Percentiles rank a stretch among this genome's conserved stretches.
These are phyloP conservation scores for Cerceris ruficornis DNA, from an alignment of 2,888 invertebrate species.

Conservation along the genomic window DNA sequence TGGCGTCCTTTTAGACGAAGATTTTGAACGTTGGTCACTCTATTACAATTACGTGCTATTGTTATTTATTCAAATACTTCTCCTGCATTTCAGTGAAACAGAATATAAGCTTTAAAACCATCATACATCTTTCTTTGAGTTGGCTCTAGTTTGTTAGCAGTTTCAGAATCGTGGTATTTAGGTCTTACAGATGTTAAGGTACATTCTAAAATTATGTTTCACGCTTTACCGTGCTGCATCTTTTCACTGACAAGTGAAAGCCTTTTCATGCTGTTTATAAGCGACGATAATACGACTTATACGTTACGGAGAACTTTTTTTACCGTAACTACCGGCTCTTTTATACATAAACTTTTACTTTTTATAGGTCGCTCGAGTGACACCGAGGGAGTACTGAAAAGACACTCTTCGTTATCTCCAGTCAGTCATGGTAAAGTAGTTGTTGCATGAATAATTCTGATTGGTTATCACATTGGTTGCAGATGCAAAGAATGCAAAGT, in stretches of 20 bases:
- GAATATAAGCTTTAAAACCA: too few species aligned
- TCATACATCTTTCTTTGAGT: too few species aligned
- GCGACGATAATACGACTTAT: not conserved
- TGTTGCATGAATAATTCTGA: conserved; percentile 56
- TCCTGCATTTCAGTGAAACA: too few species aligned
- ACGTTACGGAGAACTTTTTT: not conserved
- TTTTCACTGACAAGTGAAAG: not conserved
- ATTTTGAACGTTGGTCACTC: too few species aligned
- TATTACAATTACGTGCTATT: too few species aligned
- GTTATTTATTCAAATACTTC: too few species aligned
- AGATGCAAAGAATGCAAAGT: not conserved
- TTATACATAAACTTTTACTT: not conserved
- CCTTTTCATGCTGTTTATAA: not conserved
- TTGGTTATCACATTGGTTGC: conserved; percentile 45
- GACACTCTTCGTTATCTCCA: conserved; percentile 58
- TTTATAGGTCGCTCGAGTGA: conserved; percentile 21
- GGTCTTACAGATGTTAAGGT: too few species aligned
- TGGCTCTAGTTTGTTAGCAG: too few species aligned
- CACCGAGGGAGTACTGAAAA: conserved; percentile 60
- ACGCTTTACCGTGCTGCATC: too few species aligned
- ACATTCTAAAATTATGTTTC: too few species aligned
- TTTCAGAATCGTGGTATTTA: too few species aligned
- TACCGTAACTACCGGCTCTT: not conserved
- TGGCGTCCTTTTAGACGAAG: too few species aligned
- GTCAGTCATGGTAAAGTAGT: conserved; percentile 37